Evolutionary conservation across 2,113 vertebrate genomes (phyloP).

Genomic region (Perccottus glenii): DNA sequence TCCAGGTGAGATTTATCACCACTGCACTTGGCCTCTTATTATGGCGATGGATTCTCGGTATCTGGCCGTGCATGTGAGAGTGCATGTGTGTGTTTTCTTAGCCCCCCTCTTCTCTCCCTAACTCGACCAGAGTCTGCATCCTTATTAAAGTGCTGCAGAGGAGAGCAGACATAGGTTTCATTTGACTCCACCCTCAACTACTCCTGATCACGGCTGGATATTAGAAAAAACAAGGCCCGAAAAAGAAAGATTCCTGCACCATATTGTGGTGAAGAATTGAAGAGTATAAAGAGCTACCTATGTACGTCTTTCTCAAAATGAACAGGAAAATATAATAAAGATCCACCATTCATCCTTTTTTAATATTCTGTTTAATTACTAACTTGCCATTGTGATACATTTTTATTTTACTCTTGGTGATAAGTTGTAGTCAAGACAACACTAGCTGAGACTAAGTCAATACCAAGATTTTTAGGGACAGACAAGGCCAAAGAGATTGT

Average conservation of each 20-base stretch:
- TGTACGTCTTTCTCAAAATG: no score
- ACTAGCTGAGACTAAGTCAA: no score
- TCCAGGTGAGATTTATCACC: constrained; percentile 81
- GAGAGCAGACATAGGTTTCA: constrained; percentile 50
- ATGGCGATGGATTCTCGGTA: constrained; percentile 72
- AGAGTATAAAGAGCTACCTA: no score
- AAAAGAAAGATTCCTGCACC: background rate
- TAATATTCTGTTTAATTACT: no score
- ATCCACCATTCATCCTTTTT: no score
- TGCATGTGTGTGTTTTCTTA: constrained; percentile 42
- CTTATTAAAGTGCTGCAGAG: constrained; percentile 73
- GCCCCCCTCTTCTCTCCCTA: constrained; percentile 6
- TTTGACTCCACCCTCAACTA: constrained; percentile 63
- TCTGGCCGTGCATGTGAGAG: constrained; percentile 49
- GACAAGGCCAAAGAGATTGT: no score
- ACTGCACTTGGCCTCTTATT: constrained; percentile 80
- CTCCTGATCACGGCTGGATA: constrained; percentile 33
- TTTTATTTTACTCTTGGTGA: no score
- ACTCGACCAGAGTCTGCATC: constrained; percentile 46
- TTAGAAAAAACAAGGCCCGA: background rate
- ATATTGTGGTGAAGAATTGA: background rate
- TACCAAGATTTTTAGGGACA: no score
- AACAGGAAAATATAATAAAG: no score
- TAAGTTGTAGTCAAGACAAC: no score
- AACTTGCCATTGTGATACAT: no score